phyloP scores from a whole-genome alignment of 1,140 invertebrate species.

The Platyscapa corneri region DNA sequence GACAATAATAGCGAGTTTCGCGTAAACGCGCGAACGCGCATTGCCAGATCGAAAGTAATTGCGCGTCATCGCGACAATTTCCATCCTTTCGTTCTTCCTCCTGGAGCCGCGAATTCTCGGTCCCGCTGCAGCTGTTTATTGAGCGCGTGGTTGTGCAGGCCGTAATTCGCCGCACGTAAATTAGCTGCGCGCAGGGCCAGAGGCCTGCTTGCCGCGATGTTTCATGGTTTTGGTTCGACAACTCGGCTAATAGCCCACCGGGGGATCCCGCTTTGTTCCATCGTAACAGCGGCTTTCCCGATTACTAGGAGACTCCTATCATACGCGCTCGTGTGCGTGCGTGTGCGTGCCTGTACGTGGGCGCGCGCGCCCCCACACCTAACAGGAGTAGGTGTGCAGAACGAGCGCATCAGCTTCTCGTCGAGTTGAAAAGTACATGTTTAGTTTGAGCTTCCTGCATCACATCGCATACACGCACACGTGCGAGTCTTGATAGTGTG shows the following conservation, averaged over 20 bases:
- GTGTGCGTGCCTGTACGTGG: background rate
- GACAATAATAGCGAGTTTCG: no score
- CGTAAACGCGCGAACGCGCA: no score
- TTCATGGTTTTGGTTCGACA: slow-evolving; percentile 33
- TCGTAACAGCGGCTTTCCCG: background rate
- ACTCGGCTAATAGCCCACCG: background rate
- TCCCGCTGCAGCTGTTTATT: background rate
- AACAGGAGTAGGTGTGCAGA: no score
- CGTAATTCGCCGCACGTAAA: background rate
- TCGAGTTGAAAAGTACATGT: no score
- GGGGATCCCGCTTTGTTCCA: slow-evolving; percentile 40
- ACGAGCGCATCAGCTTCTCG: no score
- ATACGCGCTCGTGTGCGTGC: background rate
- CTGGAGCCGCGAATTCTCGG: background rate
- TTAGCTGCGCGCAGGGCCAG: background rate
- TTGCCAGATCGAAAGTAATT: background rate
- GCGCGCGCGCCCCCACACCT: no score
- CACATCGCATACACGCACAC: no score
- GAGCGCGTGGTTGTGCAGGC: background rate
- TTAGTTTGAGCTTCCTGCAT: no score
- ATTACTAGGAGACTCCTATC: background rate
- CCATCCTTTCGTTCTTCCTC: background rate
- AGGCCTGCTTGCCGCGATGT: background rate
- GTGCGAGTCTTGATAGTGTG: no score
- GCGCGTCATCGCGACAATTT: background rate